A percentile compares a stretch with the other conserved stretches of the same genome.
Evolutionary conservation across 2,888 invertebrate species (phyloP).

Genomic region (Emmelina monodactyla): DNA sequence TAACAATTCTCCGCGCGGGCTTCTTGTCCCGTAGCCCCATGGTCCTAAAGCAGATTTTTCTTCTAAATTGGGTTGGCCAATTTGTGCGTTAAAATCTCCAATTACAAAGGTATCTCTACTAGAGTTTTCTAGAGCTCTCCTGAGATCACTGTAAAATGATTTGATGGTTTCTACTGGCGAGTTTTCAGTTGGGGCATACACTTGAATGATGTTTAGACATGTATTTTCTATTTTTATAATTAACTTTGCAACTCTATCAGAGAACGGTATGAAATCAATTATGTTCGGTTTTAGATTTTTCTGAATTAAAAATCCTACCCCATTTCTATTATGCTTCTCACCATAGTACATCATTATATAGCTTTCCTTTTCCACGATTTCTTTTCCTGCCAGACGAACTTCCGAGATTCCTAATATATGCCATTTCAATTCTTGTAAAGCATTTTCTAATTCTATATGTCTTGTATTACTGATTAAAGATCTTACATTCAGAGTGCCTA

Average conservation of each 20-base stretch:
- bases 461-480: background rate
- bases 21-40: constrained; percentile 2
- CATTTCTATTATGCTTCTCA: constrained; percentile 3
- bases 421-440: constrained; percentile 1
- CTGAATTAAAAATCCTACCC: constrained; percentile 11
- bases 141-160: constrained; percentile 4
- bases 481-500: background rate
- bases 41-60: background rate
- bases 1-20: constrained; percentile 2
- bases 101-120: constrained; percentile 5
- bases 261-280: constrained; percentile 7
- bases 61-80: constrained; percentile 1
- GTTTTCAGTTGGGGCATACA: background rate
- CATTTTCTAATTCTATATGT: background rate
- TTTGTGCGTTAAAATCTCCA: constrained; percentile 4
- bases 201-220: constrained; percentile 7
- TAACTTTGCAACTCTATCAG: constrained; percentile 4
- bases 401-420: constrained; percentile 7
- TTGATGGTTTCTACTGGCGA: background rate
- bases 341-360: constrained; percentile 6
- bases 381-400: constrained; percentile 2
- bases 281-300: constrained; percentile 11
- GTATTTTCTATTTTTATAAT: constrained; percentile 2
- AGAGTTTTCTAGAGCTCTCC: constrained; percentile 8
- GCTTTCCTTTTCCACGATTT: constrained; percentile 2